Evolutionary conservation across 92 coral and sea anemone species (phyloP).

Genomic region (Epizoanthus stellaris): DNA sequence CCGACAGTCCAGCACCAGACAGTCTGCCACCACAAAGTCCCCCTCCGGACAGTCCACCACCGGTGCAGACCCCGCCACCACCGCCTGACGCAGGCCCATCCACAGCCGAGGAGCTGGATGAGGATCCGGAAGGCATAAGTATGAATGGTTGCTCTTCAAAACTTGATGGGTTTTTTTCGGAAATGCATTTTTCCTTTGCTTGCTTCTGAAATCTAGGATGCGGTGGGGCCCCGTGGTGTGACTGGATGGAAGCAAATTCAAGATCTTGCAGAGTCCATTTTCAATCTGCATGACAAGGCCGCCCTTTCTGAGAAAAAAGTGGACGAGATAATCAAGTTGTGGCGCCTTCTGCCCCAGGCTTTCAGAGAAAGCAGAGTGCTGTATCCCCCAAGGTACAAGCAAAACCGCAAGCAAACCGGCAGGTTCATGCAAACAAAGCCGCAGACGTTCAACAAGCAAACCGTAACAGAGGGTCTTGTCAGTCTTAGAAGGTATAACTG

Average conservation of each 20-base stretch:
- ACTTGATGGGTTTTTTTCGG: too few relatives aligned
- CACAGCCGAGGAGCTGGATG: background rate
- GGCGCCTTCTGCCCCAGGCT: slow-evolving; percentile 21
- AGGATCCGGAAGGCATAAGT: too few relatives aligned
- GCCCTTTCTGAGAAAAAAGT: background rate
- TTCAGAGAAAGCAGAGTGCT: slow-evolving; percentile 25
- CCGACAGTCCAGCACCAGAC: too few relatives aligned
- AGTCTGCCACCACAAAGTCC: too few relatives aligned
- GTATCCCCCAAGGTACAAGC: slow-evolving; percentile 28
- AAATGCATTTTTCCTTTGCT: too few relatives aligned
- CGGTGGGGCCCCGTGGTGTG: slow-evolving; percentile 29
- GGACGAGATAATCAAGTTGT: background rate
- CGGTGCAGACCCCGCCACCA: too few relatives aligned
- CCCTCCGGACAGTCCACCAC: background rate
- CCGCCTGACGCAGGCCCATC: background rate
- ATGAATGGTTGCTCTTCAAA: too few relatives aligned
- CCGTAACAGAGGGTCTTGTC: slow-evolving; percentile 33
- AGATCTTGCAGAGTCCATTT: slow-evolving; percentile 5
- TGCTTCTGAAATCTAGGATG: background rate
- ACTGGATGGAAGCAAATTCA: slow-evolving; percentile 4
- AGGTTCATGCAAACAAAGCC: background rate
- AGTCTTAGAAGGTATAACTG: slow-evolving; percentile 33
- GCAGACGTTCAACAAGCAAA: slow-evolving; percentile 3
- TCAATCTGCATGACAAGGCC: background rate
- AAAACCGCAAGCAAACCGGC: background rate